Percentiles rank a stretch among this genome's conserved stretches.
These are phyloP conservation scores for Cephalophus harveyi DNA, from an alignment of 2,113 vertebrate genomes.

Conservation along the genomic window DNA sequence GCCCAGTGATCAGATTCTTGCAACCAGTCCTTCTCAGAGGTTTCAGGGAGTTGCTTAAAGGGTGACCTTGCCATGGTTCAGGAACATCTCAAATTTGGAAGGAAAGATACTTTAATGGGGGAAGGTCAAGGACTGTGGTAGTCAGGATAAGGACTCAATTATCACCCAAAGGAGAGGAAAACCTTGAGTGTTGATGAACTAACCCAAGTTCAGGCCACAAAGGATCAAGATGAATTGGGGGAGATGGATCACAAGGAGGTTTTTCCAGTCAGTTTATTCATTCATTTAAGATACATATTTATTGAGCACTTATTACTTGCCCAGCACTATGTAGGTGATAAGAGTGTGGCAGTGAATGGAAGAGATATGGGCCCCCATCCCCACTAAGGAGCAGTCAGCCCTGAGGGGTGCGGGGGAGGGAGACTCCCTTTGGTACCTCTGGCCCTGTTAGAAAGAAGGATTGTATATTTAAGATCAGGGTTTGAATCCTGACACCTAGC, in stretches of 20 bases:
- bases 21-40: neutral
- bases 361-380: neutral
- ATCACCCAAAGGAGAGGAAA: neutral
- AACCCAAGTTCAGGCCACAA: neutral
- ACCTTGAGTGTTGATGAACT: neutral
- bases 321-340: neutral
- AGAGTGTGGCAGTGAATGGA: no score
- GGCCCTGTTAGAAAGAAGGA: neutral
- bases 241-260: neutral
- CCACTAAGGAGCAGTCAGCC: neutral
- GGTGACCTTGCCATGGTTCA: neutral
- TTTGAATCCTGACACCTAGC: neutral
- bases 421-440: neutral
- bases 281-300: neutral
- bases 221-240: neutral
- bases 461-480: neutral
- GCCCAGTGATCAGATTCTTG: neutral
- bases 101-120: neutral
- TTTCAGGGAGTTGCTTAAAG: neutral
- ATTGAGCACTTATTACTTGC: neutral
- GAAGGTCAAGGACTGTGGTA: neutral
- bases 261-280: neutral
- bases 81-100: neutral
- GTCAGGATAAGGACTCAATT: neutral
- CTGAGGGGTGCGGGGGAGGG: no score